Percentiles rank a stretch among this genome's conserved stretches.
phyloP scores from a whole-genome alignment of 2,113 vertebrate species.

The Mesitornis unicolor region DNA sequence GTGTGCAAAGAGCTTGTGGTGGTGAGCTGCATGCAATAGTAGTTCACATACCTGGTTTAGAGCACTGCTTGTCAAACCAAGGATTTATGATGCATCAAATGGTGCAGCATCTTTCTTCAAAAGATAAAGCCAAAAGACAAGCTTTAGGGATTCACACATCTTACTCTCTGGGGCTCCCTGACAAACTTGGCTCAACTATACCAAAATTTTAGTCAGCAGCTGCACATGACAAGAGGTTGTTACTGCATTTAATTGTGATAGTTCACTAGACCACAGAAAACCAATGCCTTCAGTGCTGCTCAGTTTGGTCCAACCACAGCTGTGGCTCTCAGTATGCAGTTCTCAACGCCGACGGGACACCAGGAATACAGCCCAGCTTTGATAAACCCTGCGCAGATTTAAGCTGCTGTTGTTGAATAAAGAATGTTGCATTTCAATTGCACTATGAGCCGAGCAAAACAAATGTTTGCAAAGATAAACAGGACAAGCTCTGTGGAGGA shows the following conservation, averaged over 20 bases:
- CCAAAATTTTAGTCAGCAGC: not conserved
- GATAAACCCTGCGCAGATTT: not conserved
- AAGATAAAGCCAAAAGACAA: not conserved
- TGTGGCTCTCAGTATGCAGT: not conserved
- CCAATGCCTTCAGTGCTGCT: not conserved
- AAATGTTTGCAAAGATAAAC: not conserved
- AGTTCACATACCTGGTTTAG: rapidly evolving
- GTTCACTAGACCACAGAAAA: not conserved
- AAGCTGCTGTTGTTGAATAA: not conserved
- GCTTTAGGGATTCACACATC: not conserved
- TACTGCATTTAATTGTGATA: rapidly evolving
- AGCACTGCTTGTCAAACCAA: not conserved
- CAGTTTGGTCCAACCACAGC: not conserved
- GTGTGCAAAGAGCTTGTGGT: not conserved
- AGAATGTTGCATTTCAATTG: not conserved
- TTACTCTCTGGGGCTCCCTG: not conserved
- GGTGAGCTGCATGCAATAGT: not conserved
- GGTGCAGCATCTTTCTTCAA: not conserved
- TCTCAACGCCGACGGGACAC: not conserved
- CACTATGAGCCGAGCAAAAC: not conserved
- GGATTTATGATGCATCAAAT: not conserved
- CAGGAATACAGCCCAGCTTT: not conserved
- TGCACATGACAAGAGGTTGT: not conserved
- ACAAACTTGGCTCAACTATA: not conserved
- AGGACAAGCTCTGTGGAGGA: not conserved